Evolutionary conservation across 2,113 vertebrate genomes (phyloP).

Genomic region (Plecturocebus donacophilus): DNA sequence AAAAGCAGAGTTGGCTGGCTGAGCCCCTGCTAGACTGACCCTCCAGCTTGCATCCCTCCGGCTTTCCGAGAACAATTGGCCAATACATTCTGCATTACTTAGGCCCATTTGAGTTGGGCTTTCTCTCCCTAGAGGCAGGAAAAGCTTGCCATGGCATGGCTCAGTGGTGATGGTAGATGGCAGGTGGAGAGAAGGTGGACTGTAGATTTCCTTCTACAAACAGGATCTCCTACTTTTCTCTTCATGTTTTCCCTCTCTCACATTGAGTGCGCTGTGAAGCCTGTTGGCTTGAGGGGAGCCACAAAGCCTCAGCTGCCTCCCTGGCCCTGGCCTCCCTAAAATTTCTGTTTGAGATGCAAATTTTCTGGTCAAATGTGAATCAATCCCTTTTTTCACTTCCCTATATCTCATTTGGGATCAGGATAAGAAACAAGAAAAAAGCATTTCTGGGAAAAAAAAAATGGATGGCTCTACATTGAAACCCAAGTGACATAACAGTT

Average conservation of each 20-base stretch:
- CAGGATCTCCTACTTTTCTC: not conserved
- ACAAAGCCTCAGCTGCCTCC: not conserved
- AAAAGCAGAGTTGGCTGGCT: not conserved
- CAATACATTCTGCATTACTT: not conserved
- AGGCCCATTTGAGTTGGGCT: not conserved
- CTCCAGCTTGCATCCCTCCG: not conserved
- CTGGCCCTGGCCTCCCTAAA: not conserved
- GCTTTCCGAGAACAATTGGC: too few species aligned
- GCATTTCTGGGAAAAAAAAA: conserved; percentile 14
- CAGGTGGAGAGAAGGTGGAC: too few species aligned
- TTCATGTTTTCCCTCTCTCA: not conserved
- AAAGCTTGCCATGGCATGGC: not conserved
- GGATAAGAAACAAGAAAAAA: not conserved
- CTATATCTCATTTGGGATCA: not conserved
- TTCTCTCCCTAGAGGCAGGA: not conserved
- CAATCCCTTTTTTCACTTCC: not conserved
- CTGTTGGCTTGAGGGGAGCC: too few species aligned
- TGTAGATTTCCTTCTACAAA: too few species aligned
- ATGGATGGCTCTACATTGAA: not conserved
- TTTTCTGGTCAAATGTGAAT: not conserved
- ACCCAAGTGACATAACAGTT: conserved; percentile 8
- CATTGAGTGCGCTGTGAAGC: accelerated
- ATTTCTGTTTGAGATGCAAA: not conserved
- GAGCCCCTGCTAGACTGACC: not conserved
- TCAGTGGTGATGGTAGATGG: not conserved